Evolutionary conservation across 2,797 vertebrate species (phyloP), one percentile per base, ranked within the genome.

Genomic region (Anguilla megastoma): DNA sequence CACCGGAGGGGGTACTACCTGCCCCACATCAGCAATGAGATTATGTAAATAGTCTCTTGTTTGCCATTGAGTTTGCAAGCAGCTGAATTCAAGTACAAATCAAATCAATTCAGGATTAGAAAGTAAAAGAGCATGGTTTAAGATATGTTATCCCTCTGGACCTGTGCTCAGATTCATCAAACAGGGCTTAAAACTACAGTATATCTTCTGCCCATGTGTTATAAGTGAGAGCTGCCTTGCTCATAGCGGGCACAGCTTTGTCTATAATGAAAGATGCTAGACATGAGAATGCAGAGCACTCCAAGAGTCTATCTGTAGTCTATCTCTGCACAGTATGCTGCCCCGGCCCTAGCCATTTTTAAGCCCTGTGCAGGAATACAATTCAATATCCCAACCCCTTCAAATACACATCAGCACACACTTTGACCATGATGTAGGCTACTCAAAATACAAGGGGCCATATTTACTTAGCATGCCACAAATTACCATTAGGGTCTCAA

Each of bases 101-200:
- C 95, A 97, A 97, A 97, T 97, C 96, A 97, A 96, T 95, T 96
- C 94, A 95, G 95, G 96, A 97, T 97, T 96, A 96, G 94, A 95
- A 97, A 96, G 96, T 96, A 97, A 97, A 97, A 96, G 95, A 96
- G 95, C 95, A 96, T 93, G 95, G 93, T 96, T 97, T 96, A 96
- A 96, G 95, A 95, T 97, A 95, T 97, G 97, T 96, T 96, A 96
- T 96, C 95, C 96, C 96, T 93, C 94, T 96, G 96, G 96, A 96
- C 95, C 95, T 95, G 94, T 95, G 95, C 96, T 97, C 95, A 95
- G 95, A 95, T 96, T 97, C 95, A 97, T 97, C 96, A 97, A 97
- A 97, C 96, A 95, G 95, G 96, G 95, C 95, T 97, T 96, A 97
- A 88, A 96, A 95, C 95, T 95, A 95, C 94, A 95, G 95, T 95